phyloP scores from a whole-genome alignment of 2,113 vertebrate genomes.

The Cephalopholis sonnerati region DNA sequence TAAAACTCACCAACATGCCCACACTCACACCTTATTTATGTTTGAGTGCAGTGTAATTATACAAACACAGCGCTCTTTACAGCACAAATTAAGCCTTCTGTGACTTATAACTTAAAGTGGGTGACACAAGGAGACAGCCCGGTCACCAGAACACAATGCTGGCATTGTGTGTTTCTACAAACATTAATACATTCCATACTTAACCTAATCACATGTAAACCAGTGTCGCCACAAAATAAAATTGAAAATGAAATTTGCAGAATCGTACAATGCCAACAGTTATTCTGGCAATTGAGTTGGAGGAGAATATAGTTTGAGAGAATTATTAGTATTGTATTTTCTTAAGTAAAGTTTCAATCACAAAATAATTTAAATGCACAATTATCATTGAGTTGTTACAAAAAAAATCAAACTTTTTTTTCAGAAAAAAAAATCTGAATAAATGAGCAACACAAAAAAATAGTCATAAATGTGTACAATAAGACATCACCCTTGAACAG shows the following conservation, averaged over 20 bases:
- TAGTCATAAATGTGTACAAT: background rate
- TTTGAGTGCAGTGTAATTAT: conserved; percentile 21
- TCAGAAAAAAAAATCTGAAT: background rate
- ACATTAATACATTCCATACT: too few species aligned
- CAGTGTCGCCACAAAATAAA: too few species aligned
- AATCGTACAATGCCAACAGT: too few species aligned
- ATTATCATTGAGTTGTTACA: background rate
- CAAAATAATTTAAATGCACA: background rate
- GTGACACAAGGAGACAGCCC: background rate
- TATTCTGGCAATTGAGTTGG: too few species aligned
- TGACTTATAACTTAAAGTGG: background rate
- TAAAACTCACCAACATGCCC: conserved; percentile 27
- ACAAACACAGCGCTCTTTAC: conserved; percentile 1
- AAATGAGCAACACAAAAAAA: background rate
- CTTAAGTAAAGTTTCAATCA: background rate
- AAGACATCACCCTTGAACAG: too few species aligned
- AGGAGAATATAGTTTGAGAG: background rate
- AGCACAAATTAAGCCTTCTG: background rate
- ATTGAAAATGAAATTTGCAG: too few species aligned
- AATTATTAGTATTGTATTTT: background rate
- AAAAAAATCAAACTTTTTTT: background rate
- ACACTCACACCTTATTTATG: conserved; percentile 16
- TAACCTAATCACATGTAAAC: too few species aligned
- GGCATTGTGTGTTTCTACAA: too few species aligned
- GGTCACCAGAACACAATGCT: too few species aligned